Conservation (phyloP, 2,113 vertebrate species). For the Apaloderma vittatum region DNA sequence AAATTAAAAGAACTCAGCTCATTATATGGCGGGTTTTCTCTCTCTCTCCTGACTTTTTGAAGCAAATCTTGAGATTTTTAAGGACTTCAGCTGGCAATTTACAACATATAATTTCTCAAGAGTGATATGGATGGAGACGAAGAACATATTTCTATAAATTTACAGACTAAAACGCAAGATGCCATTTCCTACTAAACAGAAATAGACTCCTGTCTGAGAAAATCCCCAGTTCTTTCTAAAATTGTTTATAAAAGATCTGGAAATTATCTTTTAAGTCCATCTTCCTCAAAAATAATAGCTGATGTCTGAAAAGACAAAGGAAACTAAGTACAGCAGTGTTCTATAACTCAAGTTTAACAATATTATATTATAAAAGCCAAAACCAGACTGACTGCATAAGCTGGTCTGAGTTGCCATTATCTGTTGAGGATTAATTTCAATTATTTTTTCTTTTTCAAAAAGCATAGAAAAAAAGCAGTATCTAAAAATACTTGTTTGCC, state of each 20-base stretch:
- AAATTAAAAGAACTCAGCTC: neutral
- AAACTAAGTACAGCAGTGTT: conserved; percentile 67
- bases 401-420: conserved; percentile 23
- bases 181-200: neutral
- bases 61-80: conserved; percentile 10
- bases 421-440: neutral
- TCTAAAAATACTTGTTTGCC: neutral
- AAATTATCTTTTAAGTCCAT: conserved; percentile 30
- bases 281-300: conserved; percentile 48
- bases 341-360: conserved; percentile 61
- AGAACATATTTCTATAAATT: neutral
- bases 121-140: neutral
- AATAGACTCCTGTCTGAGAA: conserved; percentile 2
- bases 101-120: neutral
- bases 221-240: conserved; percentile 39
- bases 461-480: conserved; percentile 14
- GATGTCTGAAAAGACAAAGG: conserved; percentile 21
- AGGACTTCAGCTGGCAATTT: conserved; percentile 9
- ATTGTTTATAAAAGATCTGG: neutral
- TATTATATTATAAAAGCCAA: neutral
- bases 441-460: neutral
- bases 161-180: conserved; percentile 4
- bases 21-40: neutral
- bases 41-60: neutral
- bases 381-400: conserved; percentile 40